Evolutionary conservation across 2,797 vertebrate genomes (phyloP), one percentile per base, ranked within the genome.

Genomic region (Dermochelys coriacea): DNA sequence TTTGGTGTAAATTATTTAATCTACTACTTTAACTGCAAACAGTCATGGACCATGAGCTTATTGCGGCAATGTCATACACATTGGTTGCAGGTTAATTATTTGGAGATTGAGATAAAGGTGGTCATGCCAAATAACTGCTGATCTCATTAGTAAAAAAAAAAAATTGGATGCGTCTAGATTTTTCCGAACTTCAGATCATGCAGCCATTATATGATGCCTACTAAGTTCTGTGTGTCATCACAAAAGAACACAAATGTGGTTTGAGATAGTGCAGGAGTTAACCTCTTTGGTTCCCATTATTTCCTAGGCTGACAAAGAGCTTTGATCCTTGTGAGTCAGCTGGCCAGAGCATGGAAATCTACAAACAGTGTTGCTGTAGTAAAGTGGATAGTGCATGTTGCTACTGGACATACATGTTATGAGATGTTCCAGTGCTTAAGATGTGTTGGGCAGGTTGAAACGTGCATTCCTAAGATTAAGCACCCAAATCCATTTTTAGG

Each of bases 41-140:
- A 97, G 96, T 97, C 96, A 91, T 93, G 91, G 95, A 95, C 94
- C 88, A 95, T 59, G 52, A 97, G 97, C 94, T 98, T 97, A 98
- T 95, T 87, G 95, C 97, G 94, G 96, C 97, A 97, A 98, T 98
- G 98, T 97, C 97, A 91, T 92, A 84, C 5, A 11, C 96, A 95
- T 97, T 97, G 97, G 97, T 91, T 97, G 97, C 95, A 97, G 96
- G 96, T 98, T 98, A 98, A 98, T 98, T 98, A 98, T 98, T 98
- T 97, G 98, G 97, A 94, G 97, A 97, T 98, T 97, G 97, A 97
- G 96, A 96, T 98, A 86, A 97, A 97, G 94, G 91, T 96, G 97
- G 97, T 96, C 95, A 97, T 94, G 97, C 89, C 97, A 97, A 94
- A 95, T 97, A 98, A 98, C 97, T 92, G 94, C 94, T 94, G 93